Base-by-base conservation (phyloP, 2,888 invertebrate species). In the Cerastoderma edule region DNA sequence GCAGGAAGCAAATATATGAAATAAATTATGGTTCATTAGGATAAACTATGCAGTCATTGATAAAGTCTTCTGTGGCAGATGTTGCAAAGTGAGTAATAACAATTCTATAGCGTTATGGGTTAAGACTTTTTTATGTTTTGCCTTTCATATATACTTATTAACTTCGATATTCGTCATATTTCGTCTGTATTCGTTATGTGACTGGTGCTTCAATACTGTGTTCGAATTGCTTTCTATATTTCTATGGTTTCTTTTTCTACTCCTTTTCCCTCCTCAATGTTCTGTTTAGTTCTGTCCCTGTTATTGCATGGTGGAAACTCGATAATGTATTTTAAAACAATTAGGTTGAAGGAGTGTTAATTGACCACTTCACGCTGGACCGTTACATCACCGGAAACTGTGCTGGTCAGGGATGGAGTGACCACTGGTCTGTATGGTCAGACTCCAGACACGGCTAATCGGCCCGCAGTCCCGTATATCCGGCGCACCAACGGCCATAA, bases 381-480 rank as follows among this genome's bases (percentile, higher is more conserved):
- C 67, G 57, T 74, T 48, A 63, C 57, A 64, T 28, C 53, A 75
- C 57, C 60, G 53, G 57, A 65, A 57, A 69, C 57, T 63, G 57
- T 28, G 50, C n/a, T 50, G 50, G 8, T 13, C 39, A 8, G 8
- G 39, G 50, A 27, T 50, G 19, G 16, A 22, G 60, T 60, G 39
- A 35, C 19, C 24, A 60, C 24, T 60, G 72, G 69, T 39, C 72
- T 69, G 56, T 70, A 63, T 78, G 78, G 67, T 35, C 63, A 54
- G 56, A 46, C 67, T 35, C 60, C 60, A 60, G 60, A 60, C 60
- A 60, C 27, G 35, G 60, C 28, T 71, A 48, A 75, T 50, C 48
- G 77, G 48, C 33, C 57, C n/a, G 27, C 56, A 50, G 75, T 63
- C 79, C 75, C 79, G 72, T 67, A 53, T 44, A 71, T 39, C 33